phyloP scores from a whole-genome alignment of 2,888 invertebrate species.

The Dinocampus coccinellae region DNA sequence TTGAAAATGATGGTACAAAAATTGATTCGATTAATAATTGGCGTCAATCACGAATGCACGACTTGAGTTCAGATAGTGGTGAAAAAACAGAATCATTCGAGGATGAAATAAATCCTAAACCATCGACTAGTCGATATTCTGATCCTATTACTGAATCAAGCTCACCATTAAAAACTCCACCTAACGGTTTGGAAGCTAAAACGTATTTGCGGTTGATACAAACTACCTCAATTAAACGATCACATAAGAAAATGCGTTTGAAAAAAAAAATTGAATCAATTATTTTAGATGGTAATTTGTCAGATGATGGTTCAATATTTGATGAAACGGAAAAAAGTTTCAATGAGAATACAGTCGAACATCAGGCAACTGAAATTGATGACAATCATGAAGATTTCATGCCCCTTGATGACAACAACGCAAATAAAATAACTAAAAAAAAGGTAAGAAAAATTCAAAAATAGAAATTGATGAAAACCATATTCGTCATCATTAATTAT shows the following conservation, averaged over 20 bases:
- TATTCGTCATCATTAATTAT: not conserved
- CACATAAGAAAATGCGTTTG: conserved; percentile 57
- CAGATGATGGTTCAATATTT: conserved; percentile 62
- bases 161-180: conserved; percentile 52
- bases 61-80: conserved; percentile 28
- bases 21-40: conserved; percentile 38
- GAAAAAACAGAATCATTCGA: conserved; percentile 16
- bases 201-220: conserved; percentile 51
- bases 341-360: conserved; percentile 17
- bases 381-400: conserved; percentile 19
- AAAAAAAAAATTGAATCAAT: conserved; percentile 38
- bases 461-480: not conserved
- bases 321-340: conserved; percentile 51
- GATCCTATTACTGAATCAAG: conserved; percentile 24
- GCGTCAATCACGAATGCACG: conserved; percentile 4
- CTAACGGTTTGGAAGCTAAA: conserved; percentile 53
- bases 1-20: conserved; percentile 25
- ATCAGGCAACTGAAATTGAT: conserved; percentile 12
- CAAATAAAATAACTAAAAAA: not conserved
- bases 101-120: conserved; percentile 37
- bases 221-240: conserved; percentile 61
- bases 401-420: conserved; percentile 9
- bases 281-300: conserved; percentile 47
- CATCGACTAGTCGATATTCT: conserved; percentile 46
- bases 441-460: not conserved